Base-by-base conservation (phyloP, 2,888 invertebrate species). In the Cepaea hortensis region DNA sequence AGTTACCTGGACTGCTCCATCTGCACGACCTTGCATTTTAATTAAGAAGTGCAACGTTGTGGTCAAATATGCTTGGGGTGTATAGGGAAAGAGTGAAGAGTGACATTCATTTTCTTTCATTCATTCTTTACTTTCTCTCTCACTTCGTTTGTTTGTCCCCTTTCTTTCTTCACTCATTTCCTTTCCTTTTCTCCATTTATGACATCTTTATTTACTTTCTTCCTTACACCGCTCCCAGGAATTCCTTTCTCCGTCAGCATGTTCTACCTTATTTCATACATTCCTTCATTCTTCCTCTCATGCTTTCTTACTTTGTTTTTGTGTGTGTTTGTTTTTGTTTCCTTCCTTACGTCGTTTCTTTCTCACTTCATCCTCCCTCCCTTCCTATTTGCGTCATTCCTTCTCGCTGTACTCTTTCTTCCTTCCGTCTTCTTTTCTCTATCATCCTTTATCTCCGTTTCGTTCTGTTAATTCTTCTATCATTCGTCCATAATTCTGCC, bases 1-100 rank as follows among this genome's bases (percentile, higher is more conserved):
- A 9, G 65, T 13, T 48, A 35, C 15, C n/a, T 18, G 11, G 48
- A 15, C 5, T 18, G 18, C 1, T 35, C 62, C 50, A 46, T 46
- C n/a, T 81, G 68, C 81, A 81, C 62, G 79, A 62, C 15, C 35
- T 15, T 35, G 79, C 79, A 79, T 62, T 79, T 79, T 62, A 79
- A 79, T 79, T 9, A 62, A 62, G 62, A 13, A n/a, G 11, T 0
- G 23, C n/a, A 23, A 62, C 20, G 61, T 79, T 62, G 35, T 79
- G 35, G 55, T 15, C 46, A 79, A 79, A 79, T 79, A 79, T 79
- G 55, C 55, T 55, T 55, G 55, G 5, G 68, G n/a, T 18, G 68
- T 20, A 18, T 18, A 18, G 68, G n/a, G 68, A 68, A n/a, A 15
- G n/a, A 68, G 68, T 11, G 68, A 68, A n/a, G 68, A n/a, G 13